Evolutionary conservation across 1,140 invertebrate species (phyloP).

Genomic region (Trialeurodes vaporariorum): DNA sequence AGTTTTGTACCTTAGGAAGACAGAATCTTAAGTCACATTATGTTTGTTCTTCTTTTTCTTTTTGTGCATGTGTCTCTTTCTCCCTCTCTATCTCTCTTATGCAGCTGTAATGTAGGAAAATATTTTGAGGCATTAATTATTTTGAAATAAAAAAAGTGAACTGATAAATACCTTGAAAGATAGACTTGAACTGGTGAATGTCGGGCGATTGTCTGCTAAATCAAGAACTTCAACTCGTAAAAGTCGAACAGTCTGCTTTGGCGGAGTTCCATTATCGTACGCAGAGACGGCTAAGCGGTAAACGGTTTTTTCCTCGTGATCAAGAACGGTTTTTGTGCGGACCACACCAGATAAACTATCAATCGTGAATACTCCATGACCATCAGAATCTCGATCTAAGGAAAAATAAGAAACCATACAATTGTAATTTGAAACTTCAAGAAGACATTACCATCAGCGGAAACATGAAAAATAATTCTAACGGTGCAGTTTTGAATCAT

Average conservation of each 20-base stretch:
- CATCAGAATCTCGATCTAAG: conserved; percentile 61
- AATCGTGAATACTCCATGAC: conserved; percentile 70
- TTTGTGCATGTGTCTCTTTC: neutral
- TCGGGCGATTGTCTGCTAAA: conserved; percentile 81
- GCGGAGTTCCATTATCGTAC: conserved; percentile 70
- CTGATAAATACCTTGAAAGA: conserved; percentile 68
- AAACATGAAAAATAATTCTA: too few species aligned
- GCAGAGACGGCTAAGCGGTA: conserved; percentile 78
- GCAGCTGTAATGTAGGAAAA: too few species aligned
- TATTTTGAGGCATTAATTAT: too few species aligned
- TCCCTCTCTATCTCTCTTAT: neutral
- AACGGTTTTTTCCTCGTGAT: conserved; percentile 79
- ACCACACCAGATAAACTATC: conserved; percentile 77
- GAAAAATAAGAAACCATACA: conserved; percentile 17
- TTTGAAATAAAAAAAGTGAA: too few species aligned
- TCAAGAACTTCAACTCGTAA: conserved; percentile 78
- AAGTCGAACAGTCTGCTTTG: conserved; percentile 62
- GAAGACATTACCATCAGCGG: too few species aligned
- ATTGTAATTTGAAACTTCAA: too few species aligned
- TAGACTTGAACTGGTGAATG: conserved; percentile 79
- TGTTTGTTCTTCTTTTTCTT: neutral
- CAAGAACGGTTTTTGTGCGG: conserved; percentile 70
- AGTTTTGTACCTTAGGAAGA: too few species aligned
- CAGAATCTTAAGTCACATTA: conserved; percentile 1
- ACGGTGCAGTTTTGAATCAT: too few species aligned